phyloP scores from a whole-genome alignment of 2,113 vertebrate species.

The Todiramphus chloris region DNA sequence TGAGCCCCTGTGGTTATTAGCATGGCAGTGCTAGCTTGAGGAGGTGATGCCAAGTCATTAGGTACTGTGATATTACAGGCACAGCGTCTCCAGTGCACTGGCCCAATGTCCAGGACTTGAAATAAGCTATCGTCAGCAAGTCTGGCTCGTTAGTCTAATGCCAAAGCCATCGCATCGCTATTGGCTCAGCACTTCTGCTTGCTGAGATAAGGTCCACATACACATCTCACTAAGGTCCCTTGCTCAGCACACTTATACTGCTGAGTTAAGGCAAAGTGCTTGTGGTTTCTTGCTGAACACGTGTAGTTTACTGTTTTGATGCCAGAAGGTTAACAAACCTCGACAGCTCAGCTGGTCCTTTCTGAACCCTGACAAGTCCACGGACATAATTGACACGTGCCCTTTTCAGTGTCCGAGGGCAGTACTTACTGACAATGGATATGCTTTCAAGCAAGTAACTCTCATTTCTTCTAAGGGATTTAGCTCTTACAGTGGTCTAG shows the following conservation, averaged over 20 bases:
- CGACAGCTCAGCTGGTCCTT: neutral
- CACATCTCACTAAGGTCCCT: neutral
- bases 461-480: neutral
- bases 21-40: neutral
- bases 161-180: neutral
- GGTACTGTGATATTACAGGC: neutral
- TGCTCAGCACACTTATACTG: neutral
- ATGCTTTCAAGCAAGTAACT: neutral
- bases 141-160: neutral
- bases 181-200: neutral
- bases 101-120: neutral
- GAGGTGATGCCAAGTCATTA: neutral
- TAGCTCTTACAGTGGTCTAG: neutral
- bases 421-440: neutral
- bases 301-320: neutral
- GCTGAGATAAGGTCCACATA: neutral
- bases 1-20: neutral
- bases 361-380: neutral
- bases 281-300: neutral
- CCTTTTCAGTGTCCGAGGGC: neutral
- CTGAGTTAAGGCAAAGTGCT: neutral
- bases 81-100: fast-evolving
- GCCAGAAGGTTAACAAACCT: neutral
- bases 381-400: fast-evolving
- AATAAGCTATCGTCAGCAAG: neutral